These are phyloP conservation scores for Acromyrmex charruanus DNA, from an alignment of 1,140 invertebrate genomes.

Conservation along the genomic window DNA sequence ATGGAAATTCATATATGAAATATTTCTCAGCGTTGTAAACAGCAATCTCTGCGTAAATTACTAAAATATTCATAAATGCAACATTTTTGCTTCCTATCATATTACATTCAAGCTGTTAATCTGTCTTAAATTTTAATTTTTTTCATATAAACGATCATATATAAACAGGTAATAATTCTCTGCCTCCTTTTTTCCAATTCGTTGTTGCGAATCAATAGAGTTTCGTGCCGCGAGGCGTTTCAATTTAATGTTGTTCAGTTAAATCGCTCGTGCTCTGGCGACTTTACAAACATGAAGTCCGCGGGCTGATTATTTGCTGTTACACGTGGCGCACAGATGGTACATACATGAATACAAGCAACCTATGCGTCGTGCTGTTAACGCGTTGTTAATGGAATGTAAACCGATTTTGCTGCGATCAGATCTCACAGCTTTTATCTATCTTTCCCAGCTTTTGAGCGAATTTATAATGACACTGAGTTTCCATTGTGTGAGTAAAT, in stretches of 20 bases:
- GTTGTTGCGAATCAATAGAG: slow-evolving; percentile 4
- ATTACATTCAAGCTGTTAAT: background rate
- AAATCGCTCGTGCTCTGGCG: slow-evolving; percentile 54
- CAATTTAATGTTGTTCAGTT: slow-evolving; percentile 60
- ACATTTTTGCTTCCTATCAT: background rate
- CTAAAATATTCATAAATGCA: slow-evolving; percentile 9
- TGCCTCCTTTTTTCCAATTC: background rate
- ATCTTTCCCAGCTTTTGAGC: slow-evolving; percentile 26
- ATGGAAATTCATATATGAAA: background rate
- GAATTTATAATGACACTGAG: slow-evolving; percentile 18
- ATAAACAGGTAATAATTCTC: background rate
- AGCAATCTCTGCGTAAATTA: slow-evolving; percentile 6
- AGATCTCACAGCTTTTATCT: background rate
- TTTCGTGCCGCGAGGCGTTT: slow-evolving; percentile 36
- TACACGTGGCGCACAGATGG: background rate
- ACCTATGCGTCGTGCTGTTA: background rate
- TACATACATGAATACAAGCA: background rate
- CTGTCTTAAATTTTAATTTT: slow-evolving; percentile 17
- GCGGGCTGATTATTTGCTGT: slow-evolving; percentile 48
- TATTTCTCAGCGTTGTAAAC: background rate
- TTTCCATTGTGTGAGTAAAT: slow-evolving; percentile 6
- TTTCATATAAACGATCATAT: slow-evolving; percentile 3
- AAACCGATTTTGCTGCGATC: slow-evolving; percentile 31
- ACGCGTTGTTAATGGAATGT: slow-evolving; percentile 40
- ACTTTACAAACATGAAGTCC: slow-evolving; percentile 44